Evolutionary conservation across 2,113 vertebrate species (phyloP), one percentile per base, ranked within the genome.

Genomic region (Guaruba guarouba): DNA sequence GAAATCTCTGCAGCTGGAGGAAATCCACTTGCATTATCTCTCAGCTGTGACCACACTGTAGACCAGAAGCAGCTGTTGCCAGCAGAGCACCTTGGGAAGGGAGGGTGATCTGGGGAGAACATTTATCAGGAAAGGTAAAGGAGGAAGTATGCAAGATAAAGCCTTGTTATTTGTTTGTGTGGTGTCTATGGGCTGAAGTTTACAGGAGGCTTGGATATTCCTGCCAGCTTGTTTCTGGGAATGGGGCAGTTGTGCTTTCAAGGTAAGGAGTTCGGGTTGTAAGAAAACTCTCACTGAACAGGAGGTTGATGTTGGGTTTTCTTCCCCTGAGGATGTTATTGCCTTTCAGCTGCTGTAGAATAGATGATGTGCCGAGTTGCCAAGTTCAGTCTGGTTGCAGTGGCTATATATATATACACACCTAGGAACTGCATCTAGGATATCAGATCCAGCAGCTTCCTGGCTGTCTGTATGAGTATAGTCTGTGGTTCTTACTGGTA

Each of bases 101-200:
- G 52, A 57, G 27, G 11, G 11, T 5, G 23, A 5, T 35, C 7
- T 18, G n/a, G 35, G 55, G 13, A 51, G 64, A 29, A 7, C 8
- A 11, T 54, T 86, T n/a, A 29, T n/a, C 5, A 52, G 33, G 2
- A n/a, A 9, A 51, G 20, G 41, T 57, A 17, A 59, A 12, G 19
- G 13, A 23, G 17, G 14, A 5, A 44, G 27, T 0, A 7, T 8
- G 4, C 1, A 23, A 41, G 13, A 0, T 6, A 9, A 0, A 29
- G 3, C 0, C 0, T 0, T 11, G 17, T 0, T n/a, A 0, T 7
- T 66, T 0, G 0, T 3, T 18, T 6, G 7, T 59, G 22, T 55
- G 54, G 13, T 19, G 52, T 6, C 1, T 0, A 0, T 7, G 8
- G 11, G 3, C 3, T 62, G 27, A 11, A 24, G 19, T 2, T 23